These are phyloP conservation scores for Gadus chalcogrammus DNA, from an alignment of 2,113 vertebrate genomes.

Conservation along the genomic window DNA sequence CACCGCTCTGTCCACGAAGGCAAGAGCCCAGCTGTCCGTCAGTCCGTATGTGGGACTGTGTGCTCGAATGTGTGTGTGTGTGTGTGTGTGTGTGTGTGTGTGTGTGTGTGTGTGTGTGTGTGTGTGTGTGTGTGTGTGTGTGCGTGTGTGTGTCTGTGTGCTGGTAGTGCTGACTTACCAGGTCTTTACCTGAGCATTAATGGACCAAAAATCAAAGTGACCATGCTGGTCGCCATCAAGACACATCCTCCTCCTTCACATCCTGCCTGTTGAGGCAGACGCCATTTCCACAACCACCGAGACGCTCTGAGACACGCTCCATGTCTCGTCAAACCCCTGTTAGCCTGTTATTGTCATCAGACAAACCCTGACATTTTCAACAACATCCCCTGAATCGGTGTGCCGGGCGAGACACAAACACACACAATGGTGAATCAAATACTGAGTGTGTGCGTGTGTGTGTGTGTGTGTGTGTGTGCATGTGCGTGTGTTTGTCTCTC, in stretches of 20 bases:
- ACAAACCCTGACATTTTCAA: slow-evolving; percentile 49
- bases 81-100: slow-evolving; percentile 8
- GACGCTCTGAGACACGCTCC: slow-evolving; percentile 47
- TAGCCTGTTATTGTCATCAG: slow-evolving; percentile 54
- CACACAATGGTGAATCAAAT: background rate
- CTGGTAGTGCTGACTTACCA: slow-evolving; percentile 42
- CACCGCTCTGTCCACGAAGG: slow-evolving; percentile 28
- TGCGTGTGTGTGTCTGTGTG: slow-evolving; percentile 6
- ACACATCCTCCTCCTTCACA: slow-evolving; percentile 43
- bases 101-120: too few species aligned
- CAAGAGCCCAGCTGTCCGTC: slow-evolving; percentile 35
- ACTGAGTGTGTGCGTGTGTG: background rate
- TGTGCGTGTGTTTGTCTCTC: too few species aligned
- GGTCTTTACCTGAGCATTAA: slow-evolving; percentile 62
- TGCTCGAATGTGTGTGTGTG: slow-evolving; percentile 1
- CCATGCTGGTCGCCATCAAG: background rate
- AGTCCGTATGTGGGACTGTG: slow-evolving; percentile 30
- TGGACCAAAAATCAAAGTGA: slow-evolving; percentile 29
- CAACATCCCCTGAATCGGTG: slow-evolving; percentile 46
- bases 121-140: slow-evolving; percentile 6
- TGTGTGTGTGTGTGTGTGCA: background rate
- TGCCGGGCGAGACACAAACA: slow-evolving; percentile 16
- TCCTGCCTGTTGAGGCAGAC: slow-evolving; percentile 38
- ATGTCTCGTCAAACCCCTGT: slow-evolving; percentile 38
- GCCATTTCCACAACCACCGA: slow-evolving; percentile 13